Base-by-base conservation (phyloP, 30 jellyfish, hydroid and myxozoan species). In the Pseudorhiza aurosa region DNA sequence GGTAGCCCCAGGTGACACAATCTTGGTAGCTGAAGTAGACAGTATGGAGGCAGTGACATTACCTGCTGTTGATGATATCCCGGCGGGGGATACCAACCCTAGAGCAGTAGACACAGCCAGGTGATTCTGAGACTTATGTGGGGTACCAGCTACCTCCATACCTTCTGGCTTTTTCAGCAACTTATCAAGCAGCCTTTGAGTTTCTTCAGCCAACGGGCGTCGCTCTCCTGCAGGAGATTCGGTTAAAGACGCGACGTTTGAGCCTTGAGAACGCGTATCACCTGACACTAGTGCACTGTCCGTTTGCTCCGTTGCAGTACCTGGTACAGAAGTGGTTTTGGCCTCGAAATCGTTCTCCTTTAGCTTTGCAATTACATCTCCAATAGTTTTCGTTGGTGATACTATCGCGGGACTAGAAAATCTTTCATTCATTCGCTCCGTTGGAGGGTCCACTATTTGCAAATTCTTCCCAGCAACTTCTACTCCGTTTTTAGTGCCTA, bases 331-430 rank as follows among this genome's bases (percentile, higher is more conserved):
- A 26, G 50, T 60, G 9, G 53, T 29, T 31, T 44, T 59, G 12
- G 56, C 88, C 33, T 58, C 88, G 55, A 77, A 77, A 60, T 77
- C 88, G 44, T 77, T 77, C 44, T 77, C 80, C 37, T 30, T 59
- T 1, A 77, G 72, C 44, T 77, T 77, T 17, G 88, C 79, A 0
- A 77, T 77, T 14, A 77, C 58, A 40, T 77, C 88, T 4, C 69
- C 50, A 7, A 77, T 77, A 4, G 87, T 31, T 33, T 62, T 56
- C 10, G 44, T 55, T 56, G 59, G 77, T 3, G 87, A 30, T 6
- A 27, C n/a, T 22, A 69, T 21, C 2, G 62, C 24, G 45, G 50
- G 69, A 28, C 55, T 43, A 12, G 30, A 4, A 8, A 4, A 2
- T 17, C 21, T 47, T 7, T 47, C 62, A 47, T 17, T 15, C 21